A percentile compares a stretch with the other conserved stretches of the same genome.
Conservation (phyloP, 2,888 invertebrate genomes). For the Ennomos erosarius region DNA sequence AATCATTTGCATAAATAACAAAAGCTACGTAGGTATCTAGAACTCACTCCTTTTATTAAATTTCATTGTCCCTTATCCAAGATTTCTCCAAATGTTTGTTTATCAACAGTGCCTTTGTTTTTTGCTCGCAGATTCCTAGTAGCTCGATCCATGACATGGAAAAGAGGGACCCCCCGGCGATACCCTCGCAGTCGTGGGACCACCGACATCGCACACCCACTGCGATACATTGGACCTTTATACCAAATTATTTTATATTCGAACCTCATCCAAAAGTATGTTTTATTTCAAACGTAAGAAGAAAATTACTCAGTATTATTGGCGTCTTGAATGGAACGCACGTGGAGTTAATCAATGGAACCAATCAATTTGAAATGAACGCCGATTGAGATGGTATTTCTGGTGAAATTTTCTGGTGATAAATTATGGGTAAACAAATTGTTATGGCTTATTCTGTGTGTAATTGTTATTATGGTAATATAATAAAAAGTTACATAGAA, state of each 20-base stretch:
- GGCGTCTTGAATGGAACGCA: slow-evolving; percentile 32
- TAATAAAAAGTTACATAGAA: background rate
- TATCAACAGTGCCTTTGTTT: slow-evolving; percentile 19
- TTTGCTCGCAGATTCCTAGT: slow-evolving; percentile 32
- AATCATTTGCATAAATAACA: too few species aligned
- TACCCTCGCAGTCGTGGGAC: slow-evolving; percentile 41
- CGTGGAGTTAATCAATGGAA: slow-evolving; percentile 43
- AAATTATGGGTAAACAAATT: slow-evolving; percentile 7
- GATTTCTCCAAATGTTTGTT: slow-evolving; percentile 10
- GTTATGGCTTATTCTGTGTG: background rate
- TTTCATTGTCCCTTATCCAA: too few species aligned
- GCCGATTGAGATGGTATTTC: slow-evolving; percentile 46
- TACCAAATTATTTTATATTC: slow-evolving; percentile 37
- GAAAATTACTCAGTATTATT: slow-evolving; percentile 31
- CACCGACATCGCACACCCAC: slow-evolving; percentile 56
- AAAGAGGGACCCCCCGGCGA: slow-evolving; percentile 46
- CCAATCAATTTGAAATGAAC: slow-evolving; percentile 43
- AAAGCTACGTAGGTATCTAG: too few species aligned
- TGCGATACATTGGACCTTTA: slow-evolving; percentile 30
- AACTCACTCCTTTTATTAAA: too few species aligned
- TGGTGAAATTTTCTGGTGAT: slow-evolving; percentile 31
- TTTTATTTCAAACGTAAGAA: slow-evolving; percentile 12
- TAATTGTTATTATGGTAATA: background rate
- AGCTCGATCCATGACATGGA: slow-evolving; percentile 38
- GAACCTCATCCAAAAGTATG: slow-evolving; percentile 28